Base-by-base conservation (phyloP, 2,113 vertebrate genomes). In the Stigmatopora argus region DNA sequence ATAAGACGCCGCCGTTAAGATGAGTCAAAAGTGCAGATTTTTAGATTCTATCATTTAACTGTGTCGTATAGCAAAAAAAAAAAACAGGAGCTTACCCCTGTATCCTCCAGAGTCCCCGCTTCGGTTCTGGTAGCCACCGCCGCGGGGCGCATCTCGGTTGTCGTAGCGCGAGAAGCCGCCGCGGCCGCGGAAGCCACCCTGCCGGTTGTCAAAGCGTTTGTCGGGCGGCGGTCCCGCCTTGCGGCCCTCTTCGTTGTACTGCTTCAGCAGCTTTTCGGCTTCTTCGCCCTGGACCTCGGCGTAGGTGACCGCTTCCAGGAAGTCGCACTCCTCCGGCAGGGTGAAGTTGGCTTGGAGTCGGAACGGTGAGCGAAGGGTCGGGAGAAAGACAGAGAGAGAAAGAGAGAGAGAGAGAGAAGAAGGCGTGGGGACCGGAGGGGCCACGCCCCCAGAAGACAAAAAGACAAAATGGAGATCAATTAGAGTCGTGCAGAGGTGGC, bases 161-260 rank as follows among this genome's bases (percentile, higher is more conserved):
- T 95, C 94, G 6, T 93, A 94, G 23, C 94, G 92, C 83, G 93
- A 93, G 83, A 90, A 94, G 71, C 78, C 83, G 11, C 93, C 89
- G 2, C 93, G 91, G 15, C 92, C 90, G 0, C 91, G 84, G 79
- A 92, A 94, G 0, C 91, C 70, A 0, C 88, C 83, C 73, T 89
- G 89, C 53, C 95, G 86, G 86, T 86, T 94, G 83, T 96, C 93
- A 6, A 92, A 94, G 63, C 94, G 93, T 69, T 97, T 97, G 5
- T 96, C 94, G 0, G 94, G 93, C 0, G 95, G 95, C 0, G 94
- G 94, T 1, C 90, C 93, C 0, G 94, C 94, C 75, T 89, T 94
- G 46, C 90, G 92, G 21, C 94, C 95, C 47, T 96, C 95, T 47
- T 95, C 94, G 7, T 95, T 96, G 89, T 97, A 97, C 58, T 92